These are phyloP conservation scores for Heptranchias perlo DNA, from an alignment of 2,113 vertebrate species.

Conservation along the genomic window DNA sequence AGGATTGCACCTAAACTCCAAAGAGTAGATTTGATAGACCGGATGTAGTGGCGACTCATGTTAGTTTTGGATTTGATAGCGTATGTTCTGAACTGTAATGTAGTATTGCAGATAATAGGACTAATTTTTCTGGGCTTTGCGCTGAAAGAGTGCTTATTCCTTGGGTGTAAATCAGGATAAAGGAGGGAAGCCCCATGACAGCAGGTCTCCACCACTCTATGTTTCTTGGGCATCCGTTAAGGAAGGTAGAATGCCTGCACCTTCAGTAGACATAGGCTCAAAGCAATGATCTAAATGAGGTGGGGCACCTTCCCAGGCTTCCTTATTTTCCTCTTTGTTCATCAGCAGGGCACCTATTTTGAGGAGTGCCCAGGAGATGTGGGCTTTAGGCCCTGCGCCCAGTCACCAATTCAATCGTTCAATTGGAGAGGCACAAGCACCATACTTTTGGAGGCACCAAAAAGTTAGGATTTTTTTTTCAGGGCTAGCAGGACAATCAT, in stretches of 20 bases:
- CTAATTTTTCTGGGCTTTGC: background rate
- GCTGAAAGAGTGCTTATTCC: background rate
- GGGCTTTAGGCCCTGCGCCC: background rate
- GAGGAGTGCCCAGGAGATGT: background rate
- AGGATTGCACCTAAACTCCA: background rate
- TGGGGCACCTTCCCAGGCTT: background rate
- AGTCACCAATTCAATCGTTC: background rate
- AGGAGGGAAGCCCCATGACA: background rate
- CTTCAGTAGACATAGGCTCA: background rate
- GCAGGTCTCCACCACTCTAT: background rate
- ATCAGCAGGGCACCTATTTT: background rate
- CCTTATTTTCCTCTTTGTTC: background rate
- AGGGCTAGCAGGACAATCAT: background rate
- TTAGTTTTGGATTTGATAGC: background rate
- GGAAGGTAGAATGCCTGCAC: background rate
- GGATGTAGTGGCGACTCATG: background rate
- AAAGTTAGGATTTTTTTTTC: background rate
- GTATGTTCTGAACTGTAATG: background rate
- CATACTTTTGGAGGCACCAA: background rate
- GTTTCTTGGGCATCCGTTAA: background rate
- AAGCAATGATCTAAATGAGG: background rate
- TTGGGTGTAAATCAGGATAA: background rate
- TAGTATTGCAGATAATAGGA: background rate
- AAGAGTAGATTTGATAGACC: background rate
- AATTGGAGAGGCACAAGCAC: background rate